A percentile compares a stretch with the other conserved stretches of the same genome.
These are phyloP conservation scores for Drosophila affinis DNA, from an alignment of 2,888 invertebrate genomes.

Conservation along the genomic window DNA sequence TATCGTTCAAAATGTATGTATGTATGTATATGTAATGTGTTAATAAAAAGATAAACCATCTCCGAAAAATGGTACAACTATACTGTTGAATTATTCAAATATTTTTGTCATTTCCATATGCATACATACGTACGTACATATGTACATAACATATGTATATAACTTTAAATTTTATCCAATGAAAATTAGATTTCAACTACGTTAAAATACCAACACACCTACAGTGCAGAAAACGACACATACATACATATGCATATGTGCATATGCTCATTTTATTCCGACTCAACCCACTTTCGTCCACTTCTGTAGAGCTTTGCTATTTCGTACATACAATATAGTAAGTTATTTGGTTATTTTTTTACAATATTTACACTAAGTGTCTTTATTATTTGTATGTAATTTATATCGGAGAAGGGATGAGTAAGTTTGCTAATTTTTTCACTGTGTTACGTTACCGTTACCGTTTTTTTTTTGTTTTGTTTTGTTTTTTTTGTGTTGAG, in stretches of 20 bases:
- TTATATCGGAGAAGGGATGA: constrained; percentile 32
- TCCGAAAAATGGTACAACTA: constrained; percentile 44
- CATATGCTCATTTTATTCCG: background rate
- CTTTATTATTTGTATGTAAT: constrained; percentile 33
- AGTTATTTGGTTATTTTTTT: constrained; percentile 66
- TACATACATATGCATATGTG: background rate
- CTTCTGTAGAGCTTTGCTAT: constrained; percentile 17
- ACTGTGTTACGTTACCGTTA: too few species aligned
- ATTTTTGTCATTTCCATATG: constrained; percentile 16
- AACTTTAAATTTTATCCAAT: constrained; percentile 50
- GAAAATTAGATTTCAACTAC: constrained; percentile 44
- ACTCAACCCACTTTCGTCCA: constrained; percentile 1
- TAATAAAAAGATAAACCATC: constrained; percentile 56
- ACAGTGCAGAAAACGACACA: constrained; percentile 26
- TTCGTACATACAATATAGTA: constrained; percentile 8
- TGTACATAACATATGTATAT: constrained; percentile 23
- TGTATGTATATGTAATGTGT: constrained; percentile 21
- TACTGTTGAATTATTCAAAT: constrained; percentile 27
- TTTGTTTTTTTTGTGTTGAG: constrained; percentile 50
- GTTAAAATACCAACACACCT: constrained; percentile 74
- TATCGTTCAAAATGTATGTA: constrained; percentile 54
- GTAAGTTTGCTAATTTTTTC: background rate
- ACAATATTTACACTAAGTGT: constrained; percentile 81
- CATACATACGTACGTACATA: constrained; percentile 1
- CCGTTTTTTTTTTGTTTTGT: background rate